Percentiles rank a stretch among this genome's conserved stretches.
Evolutionary conservation across 1,140 invertebrate species (phyloP).

Genomic region (Drosophila insularis): DNA sequence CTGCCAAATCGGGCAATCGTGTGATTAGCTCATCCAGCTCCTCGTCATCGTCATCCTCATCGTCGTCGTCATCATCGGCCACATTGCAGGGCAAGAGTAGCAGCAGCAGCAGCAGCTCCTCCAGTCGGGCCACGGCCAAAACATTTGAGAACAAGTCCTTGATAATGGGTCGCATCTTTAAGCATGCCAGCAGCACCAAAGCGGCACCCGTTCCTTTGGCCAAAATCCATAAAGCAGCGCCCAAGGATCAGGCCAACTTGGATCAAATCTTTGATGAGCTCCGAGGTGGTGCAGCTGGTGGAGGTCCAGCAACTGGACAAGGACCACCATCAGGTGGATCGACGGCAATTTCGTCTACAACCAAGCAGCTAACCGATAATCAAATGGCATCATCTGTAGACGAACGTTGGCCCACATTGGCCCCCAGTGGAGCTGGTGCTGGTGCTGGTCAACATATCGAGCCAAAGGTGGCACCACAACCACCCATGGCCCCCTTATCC

Average conservation of each 20-base stretch:
- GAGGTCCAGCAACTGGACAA: not conserved
- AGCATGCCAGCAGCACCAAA: conserved; percentile 82
- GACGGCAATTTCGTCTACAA: conserved; percentile 12
- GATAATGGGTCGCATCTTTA: conserved; percentile 84
- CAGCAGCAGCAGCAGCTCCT: conserved; percentile 65
- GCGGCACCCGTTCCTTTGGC: conserved; percentile 1
- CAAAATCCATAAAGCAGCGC: conserved; percentile 41
- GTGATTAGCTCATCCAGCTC: conserved; percentile 46
- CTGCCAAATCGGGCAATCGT: not conserved
- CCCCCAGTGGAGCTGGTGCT: not conserved
- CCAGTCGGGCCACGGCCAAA: conserved; percentile 74
- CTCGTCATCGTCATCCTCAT: conserved; percentile 29
- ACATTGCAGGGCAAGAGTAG: conserved; percentile 29
- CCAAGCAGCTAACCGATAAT: conserved; percentile 9
- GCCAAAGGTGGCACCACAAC: conserved; percentile 38
- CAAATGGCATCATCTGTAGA: not conserved
- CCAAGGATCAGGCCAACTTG: conserved; percentile 73
- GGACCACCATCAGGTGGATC: not conserved
- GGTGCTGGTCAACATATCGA: conserved; percentile 28
- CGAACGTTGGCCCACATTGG: conserved; percentile 1
- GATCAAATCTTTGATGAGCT: conserved; percentile 79
- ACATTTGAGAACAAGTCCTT: conserved; percentile 83
- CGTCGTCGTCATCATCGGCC: conserved; percentile 36
- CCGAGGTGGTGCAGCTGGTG: conserved; percentile 37
- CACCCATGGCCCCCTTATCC: conserved; percentile 36